Conservation (phyloP, 2,888 invertebrate species). For the Helobdella robusta region DNA sequence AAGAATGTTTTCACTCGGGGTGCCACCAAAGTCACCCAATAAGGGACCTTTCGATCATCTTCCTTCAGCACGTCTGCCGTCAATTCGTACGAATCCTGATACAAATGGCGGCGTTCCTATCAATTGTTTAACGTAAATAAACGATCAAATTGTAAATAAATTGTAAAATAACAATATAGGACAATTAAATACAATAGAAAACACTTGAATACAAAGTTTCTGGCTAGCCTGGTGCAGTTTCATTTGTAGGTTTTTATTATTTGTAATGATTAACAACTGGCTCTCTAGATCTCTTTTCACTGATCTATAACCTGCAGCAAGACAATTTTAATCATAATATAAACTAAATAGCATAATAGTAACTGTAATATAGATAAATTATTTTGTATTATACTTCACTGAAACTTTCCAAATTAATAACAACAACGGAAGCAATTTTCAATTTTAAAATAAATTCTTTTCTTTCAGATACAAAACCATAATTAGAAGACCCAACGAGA, state of each 20-base stretch:
- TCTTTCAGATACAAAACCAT: too few species aligned
- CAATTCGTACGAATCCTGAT: not conserved
- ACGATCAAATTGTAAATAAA: too few species aligned
- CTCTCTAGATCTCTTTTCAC: conserved; percentile 85
- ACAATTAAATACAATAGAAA: too few species aligned
- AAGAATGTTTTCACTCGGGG: conserved; percentile 67
- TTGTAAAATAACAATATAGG: too few species aligned
- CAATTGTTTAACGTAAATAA: too few species aligned
- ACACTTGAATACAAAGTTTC: too few species aligned
- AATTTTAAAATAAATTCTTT: too few species aligned
- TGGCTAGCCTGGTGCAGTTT: conserved; percentile 57
- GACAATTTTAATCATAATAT: conserved; percentile 43
- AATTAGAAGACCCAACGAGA: conserved; percentile 86
- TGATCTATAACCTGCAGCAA: conserved; percentile 55
- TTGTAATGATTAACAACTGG: conserved; percentile 77
- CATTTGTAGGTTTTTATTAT: conserved; percentile 58
- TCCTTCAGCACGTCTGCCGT: not conserved
- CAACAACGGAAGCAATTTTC: too few species aligned
- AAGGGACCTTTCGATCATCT: conserved; percentile 60
- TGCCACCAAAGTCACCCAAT: conserved; percentile 71
- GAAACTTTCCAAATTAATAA: too few species aligned
- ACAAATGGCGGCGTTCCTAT: too few species aligned
- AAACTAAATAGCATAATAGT: conserved; percentile 48
- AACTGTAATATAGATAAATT: not conserved
- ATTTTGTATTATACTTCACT: not conserved